Conservation (phyloP, 2,113 vertebrate genomes). For the Phycodurus eques region DNA sequence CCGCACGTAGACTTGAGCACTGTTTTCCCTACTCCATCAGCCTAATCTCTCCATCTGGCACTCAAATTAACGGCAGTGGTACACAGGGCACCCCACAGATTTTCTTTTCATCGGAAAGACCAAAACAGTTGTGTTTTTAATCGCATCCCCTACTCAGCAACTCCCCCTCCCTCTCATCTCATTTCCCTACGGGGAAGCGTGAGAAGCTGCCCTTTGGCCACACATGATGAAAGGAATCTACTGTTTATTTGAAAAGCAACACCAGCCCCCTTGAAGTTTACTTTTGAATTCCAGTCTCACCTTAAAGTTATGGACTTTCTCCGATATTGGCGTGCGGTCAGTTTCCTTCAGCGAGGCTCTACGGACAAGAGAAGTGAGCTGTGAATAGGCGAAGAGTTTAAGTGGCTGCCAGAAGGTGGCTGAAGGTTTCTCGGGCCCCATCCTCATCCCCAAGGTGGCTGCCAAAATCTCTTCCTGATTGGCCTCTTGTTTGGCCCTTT, state of each 20-base stretch:
- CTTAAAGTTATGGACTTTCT: conserved; percentile 99
- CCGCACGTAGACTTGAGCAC: conserved; percentile 58
- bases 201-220: conserved; percentile 34
- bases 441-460: conserved; percentile 91
- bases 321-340: conserved; percentile 86
- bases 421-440: conserved; percentile 89
- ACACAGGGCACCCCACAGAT: conserved; percentile 57
- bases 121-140: conserved; percentile 57
- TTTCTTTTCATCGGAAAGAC: conserved; percentile 57
- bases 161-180: conserved; percentile 1
- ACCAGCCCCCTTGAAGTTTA: neutral
- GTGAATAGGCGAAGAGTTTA: conserved; percentile 99
- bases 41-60: conserved; percentile 73
- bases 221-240: conserved; percentile 47
- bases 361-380: conserved; percentile 96
- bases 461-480: conserved; percentile 89
- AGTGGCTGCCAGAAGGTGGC: conserved; percentile 91
- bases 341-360: conserved; percentile 91
- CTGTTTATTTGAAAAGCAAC: neutral
- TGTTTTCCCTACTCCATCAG: conserved; percentile 49
- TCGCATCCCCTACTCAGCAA: conserved; percentile 21
- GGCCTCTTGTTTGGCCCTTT: conserved; percentile 82
- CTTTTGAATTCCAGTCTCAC: conserved; percentile 73
- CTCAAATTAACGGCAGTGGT: conserved; percentile 51
- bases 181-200: conserved; percentile 18